These are phyloP conservation scores for Drosophila bocki DNA, from an alignment of 1,140 invertebrate species.

Conservation along the genomic window DNA sequence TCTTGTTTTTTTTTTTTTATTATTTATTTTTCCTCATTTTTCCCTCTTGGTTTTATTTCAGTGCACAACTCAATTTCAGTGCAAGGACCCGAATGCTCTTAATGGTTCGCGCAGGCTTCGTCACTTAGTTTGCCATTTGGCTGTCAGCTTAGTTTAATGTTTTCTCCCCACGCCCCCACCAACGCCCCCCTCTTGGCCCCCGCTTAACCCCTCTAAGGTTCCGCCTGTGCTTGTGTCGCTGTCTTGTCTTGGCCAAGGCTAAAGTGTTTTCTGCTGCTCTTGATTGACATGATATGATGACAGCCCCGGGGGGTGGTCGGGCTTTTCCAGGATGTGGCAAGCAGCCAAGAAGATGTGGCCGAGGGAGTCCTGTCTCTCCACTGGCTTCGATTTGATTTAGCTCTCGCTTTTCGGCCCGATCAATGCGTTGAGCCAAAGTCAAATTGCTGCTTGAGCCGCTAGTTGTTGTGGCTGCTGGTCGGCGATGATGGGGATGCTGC, in stretches of 20 bases:
- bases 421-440: slow-evolving; percentile 33
- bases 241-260: slow-evolving; percentile 31
- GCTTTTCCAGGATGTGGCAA: slow-evolving; percentile 7
- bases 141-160: slow-evolving; percentile 76
- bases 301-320: slow-evolving; percentile 4
- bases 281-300: slow-evolving; percentile 73
- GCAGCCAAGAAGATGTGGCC: not conserved
- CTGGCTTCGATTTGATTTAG: slow-evolving; percentile 30
- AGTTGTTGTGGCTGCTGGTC: slow-evolving; percentile 25
- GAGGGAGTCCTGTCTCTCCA: slow-evolving; percentile 3
- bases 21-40: no score
- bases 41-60: not conserved
- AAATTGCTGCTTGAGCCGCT: slow-evolving; percentile 33
- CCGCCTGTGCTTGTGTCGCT: not conserved
- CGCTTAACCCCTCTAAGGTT: not conserved
- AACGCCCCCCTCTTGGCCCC: not conserved
- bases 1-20: no score
- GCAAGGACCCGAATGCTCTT: slow-evolving; percentile 42
- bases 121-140: slow-evolving; percentile 71
- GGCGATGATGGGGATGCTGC: not conserved
- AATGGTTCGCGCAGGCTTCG: slow-evolving; percentile 47
- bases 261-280: slow-evolving; percentile 66
- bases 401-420: slow-evolving; percentile 21
- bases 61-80: slow-evolving; percentile 34
- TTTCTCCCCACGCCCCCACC: not conserved